These are phyloP conservation scores for Cephalopholis sonnerati DNA, from an alignment of 2,113 vertebrate species.

Conservation along the genomic window DNA sequence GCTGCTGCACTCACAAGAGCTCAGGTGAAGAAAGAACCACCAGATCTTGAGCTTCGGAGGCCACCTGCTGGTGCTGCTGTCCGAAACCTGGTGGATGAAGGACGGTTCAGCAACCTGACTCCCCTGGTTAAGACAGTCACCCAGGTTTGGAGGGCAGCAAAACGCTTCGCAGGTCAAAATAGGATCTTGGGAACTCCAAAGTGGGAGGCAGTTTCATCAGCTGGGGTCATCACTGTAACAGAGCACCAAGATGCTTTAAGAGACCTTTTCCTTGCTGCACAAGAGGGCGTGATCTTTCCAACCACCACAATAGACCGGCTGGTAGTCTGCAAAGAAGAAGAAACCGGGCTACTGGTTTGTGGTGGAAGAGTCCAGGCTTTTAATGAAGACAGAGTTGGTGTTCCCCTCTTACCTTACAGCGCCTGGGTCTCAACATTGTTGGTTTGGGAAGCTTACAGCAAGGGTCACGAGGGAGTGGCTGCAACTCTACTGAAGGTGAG, in stretches of 20 bases:
- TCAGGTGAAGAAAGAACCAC: background rate
- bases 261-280: background rate
- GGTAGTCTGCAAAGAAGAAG: background rate
- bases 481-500: too few relatives aligned
- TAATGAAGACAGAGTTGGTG: too few relatives aligned
- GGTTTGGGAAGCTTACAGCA: too few relatives aligned
- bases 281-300: background rate
- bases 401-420: too few relatives aligned
- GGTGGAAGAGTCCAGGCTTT: background rate
- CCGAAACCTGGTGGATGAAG: background rate
- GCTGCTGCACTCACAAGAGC: background rate
- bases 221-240: background rate
- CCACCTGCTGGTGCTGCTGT: background rate
- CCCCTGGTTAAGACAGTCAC: background rate
- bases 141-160: constrained; percentile 14
- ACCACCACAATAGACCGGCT: background rate
- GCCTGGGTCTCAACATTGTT: too few relatives aligned
- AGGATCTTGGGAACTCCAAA: background rate
- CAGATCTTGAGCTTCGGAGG: background rate
- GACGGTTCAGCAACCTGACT: background rate
- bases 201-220: background rate
- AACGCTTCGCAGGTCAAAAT: background rate
- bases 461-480: too few relatives aligned
- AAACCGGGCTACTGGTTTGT: background rate
- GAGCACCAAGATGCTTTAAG: background rate